These are phyloP conservation scores for Odontocolon sp. DNA, from an alignment of 2,888 invertebrate genomes.

Conservation along the genomic window DNA sequence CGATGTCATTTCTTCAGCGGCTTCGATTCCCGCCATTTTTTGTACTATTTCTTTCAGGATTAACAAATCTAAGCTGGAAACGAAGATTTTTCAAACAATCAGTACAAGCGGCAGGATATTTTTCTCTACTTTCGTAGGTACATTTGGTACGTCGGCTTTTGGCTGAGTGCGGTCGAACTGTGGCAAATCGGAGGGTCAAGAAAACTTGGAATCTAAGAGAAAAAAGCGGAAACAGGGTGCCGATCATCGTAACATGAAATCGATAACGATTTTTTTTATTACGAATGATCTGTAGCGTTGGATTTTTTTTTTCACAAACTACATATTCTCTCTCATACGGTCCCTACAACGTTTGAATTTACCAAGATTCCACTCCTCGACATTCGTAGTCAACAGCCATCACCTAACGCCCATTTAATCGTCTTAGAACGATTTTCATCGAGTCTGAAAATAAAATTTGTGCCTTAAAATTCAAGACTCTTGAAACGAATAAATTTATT, in stretches of 20 bases:
- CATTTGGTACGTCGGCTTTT: background rate
- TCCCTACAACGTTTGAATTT: slow-evolving; percentile 43
- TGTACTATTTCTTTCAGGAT: slow-evolving; percentile 98
- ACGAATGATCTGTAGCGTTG: slow-evolving; percentile 4
- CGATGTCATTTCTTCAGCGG: slow-evolving; percentile 96
- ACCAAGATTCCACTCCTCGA: slow-evolving; percentile 44
- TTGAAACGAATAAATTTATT: background rate
- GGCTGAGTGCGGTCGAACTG: slow-evolving; percentile 18
- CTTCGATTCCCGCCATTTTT: slow-evolving; percentile 99
- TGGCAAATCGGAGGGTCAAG: slow-evolving; percentile 56
- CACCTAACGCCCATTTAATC: slow-evolving; percentile 32
- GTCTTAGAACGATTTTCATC: slow-evolving; percentile 27
- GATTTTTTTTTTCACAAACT: slow-evolving; percentile 6
- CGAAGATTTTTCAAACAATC: slow-evolving; percentile 57
- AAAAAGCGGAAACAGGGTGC: slow-evolving; percentile 47
- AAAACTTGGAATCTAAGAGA: slow-evolving; percentile 64
- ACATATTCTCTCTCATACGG: slow-evolving; percentile 13
- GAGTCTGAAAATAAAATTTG: slow-evolving; percentile 51
- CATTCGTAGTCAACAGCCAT: slow-evolving; percentile 34
- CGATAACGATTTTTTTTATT: slow-evolving; percentile 30
- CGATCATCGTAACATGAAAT: slow-evolving; percentile 32
- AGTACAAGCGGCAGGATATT: background rate
- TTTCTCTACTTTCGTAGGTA: slow-evolving; percentile 1
- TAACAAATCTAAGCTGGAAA: slow-evolving; percentile 91
- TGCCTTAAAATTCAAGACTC: background rate